Evolutionary conservation across 2,888 invertebrate genomes (phyloP).

Genomic region (Bhutanitis thaidina): DNA sequence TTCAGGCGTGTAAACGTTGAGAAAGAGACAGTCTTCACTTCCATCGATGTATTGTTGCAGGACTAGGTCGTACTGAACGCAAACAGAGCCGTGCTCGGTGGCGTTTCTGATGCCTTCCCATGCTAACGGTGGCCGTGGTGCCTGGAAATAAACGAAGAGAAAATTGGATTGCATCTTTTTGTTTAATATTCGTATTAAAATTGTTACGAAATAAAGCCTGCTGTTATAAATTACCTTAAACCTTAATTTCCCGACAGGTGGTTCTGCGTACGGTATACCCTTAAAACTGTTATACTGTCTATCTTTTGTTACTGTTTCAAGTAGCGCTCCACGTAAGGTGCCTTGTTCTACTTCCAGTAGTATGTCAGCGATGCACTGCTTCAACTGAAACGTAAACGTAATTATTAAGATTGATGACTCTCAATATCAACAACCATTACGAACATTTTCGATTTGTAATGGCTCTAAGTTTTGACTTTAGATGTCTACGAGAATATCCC

Average conservation of each 20-base stretch:
- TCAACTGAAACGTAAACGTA: slow-evolving; percentile 24
- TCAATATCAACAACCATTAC: no score
- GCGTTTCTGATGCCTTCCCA: slow-evolving; percentile 53
- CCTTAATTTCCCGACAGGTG: slow-evolving; percentile 49
- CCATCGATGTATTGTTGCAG: slow-evolving; percentile 29
- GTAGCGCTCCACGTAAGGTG: slow-evolving; percentile 40
- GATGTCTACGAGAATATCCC: no score
- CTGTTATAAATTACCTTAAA: slow-evolving; percentile 42
- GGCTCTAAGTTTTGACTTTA: no score
- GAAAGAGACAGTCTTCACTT: slow-evolving; percentile 49
- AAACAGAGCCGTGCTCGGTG: slow-evolving; percentile 37
- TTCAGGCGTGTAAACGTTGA: slow-evolving; percentile 52
- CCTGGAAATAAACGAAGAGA: slow-evolving; percentile 32
- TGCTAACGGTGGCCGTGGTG: slow-evolving; percentile 36
- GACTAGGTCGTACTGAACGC: slow-evolving; percentile 41
- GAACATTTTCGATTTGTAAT: no score
- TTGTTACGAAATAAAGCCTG: no score
- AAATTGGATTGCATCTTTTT: neutral
- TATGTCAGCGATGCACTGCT: slow-evolving; percentile 27
- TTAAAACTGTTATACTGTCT: slow-evolving; percentile 49
- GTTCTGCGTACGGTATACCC: slow-evolving; percentile 58
- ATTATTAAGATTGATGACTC: no score
- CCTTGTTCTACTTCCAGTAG: slow-evolving; percentile 37
- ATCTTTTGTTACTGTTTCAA: slow-evolving; percentile 38
- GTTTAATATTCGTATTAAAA: no score